Base-by-base conservation (phyloP, 2,888 invertebrate species). In the Andrena dorsata region DNA sequence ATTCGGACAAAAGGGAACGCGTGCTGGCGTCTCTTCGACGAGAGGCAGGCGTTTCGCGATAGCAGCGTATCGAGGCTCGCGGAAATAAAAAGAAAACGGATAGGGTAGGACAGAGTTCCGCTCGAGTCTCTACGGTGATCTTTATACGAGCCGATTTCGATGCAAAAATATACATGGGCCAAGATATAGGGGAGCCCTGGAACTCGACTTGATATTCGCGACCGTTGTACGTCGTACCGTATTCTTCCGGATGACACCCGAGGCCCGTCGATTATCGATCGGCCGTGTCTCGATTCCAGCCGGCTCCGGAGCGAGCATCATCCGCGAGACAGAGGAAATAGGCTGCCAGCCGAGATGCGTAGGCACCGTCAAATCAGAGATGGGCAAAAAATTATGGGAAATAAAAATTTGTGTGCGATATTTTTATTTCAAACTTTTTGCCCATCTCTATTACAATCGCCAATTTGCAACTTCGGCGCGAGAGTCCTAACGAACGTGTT, bases 191-290 rank as follows among this genome's bases (percentile, higher is more conserved):
- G 13, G n/a, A 68, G 28, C 1, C 30, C 20, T 58, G 49, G 26
- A 49, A 56, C 26, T 60, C 20, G n/a, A 51, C 8, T 35, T 69
- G 41, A 72, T 73, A 73, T 70, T 69, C 68, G 49, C 47, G 77
- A 20, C 26, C 35, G 56, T 72, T 72, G 32, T 47, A 56, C 61
- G 83, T 80, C 77, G 51, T 28, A 49, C 51, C 68, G 75, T 58
- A 64, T 76, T 76, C 81, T 76, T 80, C 74, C 71, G 76, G 71
- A 76, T 72, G 78, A 82, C 78, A 76, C 64, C 35, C 74, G 35
- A 70, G 73, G 58, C 74, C 26, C 60, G 71, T 84, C 72, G 79
- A 85, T 85, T 82, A 82, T 83, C 83, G 82, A 85, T 74, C 84
- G 64, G 47, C 35, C 65, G 56, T 64, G 32, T 49, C 72, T 70